These are phyloP conservation scores for Sphyrna mokarran DNA, from an alignment of 2,113 vertebrate species.

Conservation along the genomic window DNA sequence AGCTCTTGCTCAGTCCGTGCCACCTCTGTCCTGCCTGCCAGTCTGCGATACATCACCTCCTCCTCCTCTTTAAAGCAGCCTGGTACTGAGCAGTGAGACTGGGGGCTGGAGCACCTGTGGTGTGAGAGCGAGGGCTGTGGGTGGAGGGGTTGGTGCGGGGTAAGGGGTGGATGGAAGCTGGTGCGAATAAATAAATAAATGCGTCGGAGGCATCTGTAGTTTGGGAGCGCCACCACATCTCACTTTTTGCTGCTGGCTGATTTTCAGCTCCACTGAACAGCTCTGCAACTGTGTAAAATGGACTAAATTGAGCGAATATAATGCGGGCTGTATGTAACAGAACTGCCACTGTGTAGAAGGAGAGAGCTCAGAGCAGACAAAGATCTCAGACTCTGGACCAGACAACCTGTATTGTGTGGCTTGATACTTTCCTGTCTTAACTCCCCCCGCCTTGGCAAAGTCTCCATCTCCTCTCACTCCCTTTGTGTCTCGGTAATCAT, in stretches of 20 bases:
- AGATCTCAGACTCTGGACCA: background rate
- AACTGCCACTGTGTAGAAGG: conserved; percentile 24
- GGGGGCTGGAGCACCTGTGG: conserved; percentile 50
- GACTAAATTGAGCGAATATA: conserved; percentile 12
- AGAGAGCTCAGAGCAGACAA: background rate
- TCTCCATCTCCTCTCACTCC: too few species aligned
- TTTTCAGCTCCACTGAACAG: conserved; percentile 6
- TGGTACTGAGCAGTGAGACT: conserved; percentile 37
- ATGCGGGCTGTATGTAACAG: conserved; percentile 17
- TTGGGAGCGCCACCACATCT: background rate
- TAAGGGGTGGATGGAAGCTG: conserved; percentile 37
- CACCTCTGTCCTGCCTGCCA: background rate
- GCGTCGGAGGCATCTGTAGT: background rate
- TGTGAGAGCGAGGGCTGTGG: conserved; percentile 48
- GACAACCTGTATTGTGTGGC: conserved; percentile 12
- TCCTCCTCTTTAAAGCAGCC: background rate
- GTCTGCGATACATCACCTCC: background rate
- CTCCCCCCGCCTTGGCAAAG: background rate
- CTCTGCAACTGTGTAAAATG: conserved; percentile 22
- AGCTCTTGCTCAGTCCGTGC: background rate
- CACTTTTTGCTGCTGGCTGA: background rate
- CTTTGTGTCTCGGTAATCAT: too few species aligned
- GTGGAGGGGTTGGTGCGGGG: conserved; percentile 42
- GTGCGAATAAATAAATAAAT: background rate
- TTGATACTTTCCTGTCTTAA: background rate